Conservation (phyloP, 2,888 invertebrate genomes). For the Parascotia fuliginaria region DNA sequence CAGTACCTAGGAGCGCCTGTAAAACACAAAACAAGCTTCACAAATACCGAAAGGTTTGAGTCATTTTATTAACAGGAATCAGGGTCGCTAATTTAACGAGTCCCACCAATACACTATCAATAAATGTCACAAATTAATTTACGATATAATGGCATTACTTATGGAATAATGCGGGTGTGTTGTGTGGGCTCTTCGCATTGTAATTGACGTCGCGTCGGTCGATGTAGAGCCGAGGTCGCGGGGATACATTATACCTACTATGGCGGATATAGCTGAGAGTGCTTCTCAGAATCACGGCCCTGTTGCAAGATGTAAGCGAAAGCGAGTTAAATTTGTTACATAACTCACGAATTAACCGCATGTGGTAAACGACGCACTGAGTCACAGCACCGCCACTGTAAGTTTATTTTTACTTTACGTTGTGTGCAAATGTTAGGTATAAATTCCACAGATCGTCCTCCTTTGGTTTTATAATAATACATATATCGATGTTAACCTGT, state of each 20-base stretch:
- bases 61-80: conserved; percentile 15
- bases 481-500: no score
- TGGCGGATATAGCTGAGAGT: conserved; percentile 35
- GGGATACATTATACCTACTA: conserved; percentile 16
- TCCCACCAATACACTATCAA: conserved; percentile 11
- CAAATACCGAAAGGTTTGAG: neutral
- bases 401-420: no score
- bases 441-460: no score
- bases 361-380: no score
- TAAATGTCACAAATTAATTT: conserved; percentile 35
- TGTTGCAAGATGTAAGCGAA: conserved; percentile 8
- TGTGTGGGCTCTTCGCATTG: neutral
- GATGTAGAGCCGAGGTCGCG: conserved; percentile 1
- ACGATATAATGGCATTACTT: conserved; percentile 2
- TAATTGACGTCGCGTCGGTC: neutral
- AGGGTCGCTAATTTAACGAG: conserved; percentile 11
- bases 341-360: no score
- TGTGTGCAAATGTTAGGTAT: no score
- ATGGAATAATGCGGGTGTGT: neutral
- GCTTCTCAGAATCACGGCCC: conserved; percentile 47
- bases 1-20: neutral
- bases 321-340: conserved; percentile 17
- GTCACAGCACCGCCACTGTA: no score
- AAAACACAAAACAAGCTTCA: neutral
- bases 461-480: no score